Conservation (phyloP, 35 echinoderm and acorn worm species). For the Anneissia japonica region DNA sequence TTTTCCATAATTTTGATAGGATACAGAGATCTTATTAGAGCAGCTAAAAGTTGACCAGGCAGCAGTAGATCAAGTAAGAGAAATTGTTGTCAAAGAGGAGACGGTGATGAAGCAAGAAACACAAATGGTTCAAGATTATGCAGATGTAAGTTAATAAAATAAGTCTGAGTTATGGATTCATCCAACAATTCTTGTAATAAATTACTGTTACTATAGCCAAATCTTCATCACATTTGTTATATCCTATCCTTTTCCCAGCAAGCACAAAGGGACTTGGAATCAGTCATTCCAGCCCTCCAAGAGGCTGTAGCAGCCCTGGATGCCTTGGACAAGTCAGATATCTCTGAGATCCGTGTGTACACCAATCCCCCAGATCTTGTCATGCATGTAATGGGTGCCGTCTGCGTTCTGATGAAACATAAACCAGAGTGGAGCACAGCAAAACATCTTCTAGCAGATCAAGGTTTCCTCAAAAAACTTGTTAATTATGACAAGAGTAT, state of each 20-base stretch:
- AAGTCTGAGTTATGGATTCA: no score
- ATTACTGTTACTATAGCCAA: no score
- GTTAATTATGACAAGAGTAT: slow-evolving; percentile 93
- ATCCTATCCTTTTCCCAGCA: slow-evolving; percentile 40
- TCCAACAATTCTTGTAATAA: no score
- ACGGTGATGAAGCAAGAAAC: slow-evolving; percentile 88
- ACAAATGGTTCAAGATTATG: slow-evolving; percentile 96
- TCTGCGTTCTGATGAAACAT: slow-evolving; percentile 78
- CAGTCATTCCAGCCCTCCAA: slow-evolving; percentile 92
- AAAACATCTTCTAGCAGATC: slow-evolving; percentile 79
- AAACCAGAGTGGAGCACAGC: slow-evolving; percentile 87
- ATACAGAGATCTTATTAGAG: slow-evolving; percentile 83
- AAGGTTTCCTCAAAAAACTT: slow-evolving; percentile 81
- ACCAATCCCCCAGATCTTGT: slow-evolving; percentile 76
- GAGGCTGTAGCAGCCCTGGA: slow-evolving; percentile 85
- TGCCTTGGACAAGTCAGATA: slow-evolving; percentile 88
- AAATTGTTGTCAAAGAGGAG: slow-evolving; percentile 86
- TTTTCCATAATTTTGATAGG: slow-evolving; percentile 36
- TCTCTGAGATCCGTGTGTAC: slow-evolving; percentile 97
- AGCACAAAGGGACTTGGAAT: slow-evolving; percentile 87
- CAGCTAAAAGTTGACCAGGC: slow-evolving; percentile 93
- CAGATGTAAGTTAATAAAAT: slow-evolving; percentile 68
- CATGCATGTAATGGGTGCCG: slow-evolving; percentile 92
- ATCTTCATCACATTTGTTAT: neutral
- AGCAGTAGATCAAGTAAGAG: slow-evolving; percentile 83